Conservation (phyloP, 2,113 vertebrate species). For the Sinocyclocheilus grahami region DNA sequence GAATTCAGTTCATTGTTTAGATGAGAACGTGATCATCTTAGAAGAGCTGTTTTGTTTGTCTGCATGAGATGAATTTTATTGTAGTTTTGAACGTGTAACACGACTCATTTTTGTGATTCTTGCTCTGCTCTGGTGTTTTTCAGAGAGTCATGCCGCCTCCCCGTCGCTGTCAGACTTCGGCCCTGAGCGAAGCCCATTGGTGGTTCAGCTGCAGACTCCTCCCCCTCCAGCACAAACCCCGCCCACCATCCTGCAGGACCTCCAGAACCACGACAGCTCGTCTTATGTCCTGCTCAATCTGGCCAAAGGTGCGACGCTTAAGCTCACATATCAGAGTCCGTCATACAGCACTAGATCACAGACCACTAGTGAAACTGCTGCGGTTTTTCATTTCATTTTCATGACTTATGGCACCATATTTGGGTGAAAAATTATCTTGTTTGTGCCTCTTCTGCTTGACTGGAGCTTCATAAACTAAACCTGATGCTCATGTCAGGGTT, state of each 20-base stretch:
- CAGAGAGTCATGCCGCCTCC: constrained; percentile 78
- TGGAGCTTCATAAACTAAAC: no score
- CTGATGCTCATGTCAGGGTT: no score
- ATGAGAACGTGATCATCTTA: no score
- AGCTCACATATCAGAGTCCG: neutral
- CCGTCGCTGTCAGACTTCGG: constrained; percentile 73
- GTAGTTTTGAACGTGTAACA: no score
- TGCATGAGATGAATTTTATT: no score
- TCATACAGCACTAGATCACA: neutral
- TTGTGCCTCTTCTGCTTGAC: no score
- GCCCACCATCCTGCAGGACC: constrained; percentile 84
- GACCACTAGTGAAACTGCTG: no score
- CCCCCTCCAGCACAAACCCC: constrained; percentile 77
- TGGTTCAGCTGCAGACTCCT: constrained; percentile 82
- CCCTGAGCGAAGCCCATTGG: constrained; percentile 80
- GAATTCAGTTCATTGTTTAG: neutral
- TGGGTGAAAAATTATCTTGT: no score
- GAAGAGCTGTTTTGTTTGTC: no score
- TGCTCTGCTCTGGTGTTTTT: constrained; percentile 25
- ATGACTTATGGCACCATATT: no score
- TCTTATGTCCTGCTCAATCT: constrained; percentile 96
- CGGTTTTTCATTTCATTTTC: no score
- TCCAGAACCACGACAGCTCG: constrained; percentile 91
- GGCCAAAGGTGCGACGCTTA: constrained; percentile 81
- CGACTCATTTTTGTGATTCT: no score